Percentiles rank a stretch among this genome's conserved stretches.
phyloP scores from a whole-genome alignment of 2,113 vertebrate species.

The Bambusicola thoracicus region DNA sequence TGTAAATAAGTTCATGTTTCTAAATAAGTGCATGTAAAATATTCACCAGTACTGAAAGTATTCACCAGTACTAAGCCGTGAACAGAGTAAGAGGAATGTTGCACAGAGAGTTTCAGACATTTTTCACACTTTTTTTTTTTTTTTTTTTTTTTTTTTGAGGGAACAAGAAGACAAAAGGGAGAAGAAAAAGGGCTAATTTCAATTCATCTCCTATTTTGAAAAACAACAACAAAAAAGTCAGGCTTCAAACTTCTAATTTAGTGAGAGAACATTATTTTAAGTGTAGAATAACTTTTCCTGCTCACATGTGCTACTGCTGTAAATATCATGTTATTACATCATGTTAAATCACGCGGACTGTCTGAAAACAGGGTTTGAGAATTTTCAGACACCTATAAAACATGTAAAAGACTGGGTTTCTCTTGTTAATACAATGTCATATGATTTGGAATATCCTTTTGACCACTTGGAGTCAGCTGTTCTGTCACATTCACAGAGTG shows the following conservation, averaged over 20 bases:
- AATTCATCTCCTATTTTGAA: neutral
- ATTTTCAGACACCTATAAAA: too few species aligned
- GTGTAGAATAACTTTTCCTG: neutral
- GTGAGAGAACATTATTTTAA: neutral
- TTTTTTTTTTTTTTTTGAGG: neutral
- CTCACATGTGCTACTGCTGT: rapidly evolving
- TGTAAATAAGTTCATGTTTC: neutral
- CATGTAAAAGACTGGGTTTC: too few species aligned
- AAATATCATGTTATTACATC: too few species aligned
- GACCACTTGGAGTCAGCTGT: neutral
- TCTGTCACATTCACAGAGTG: neutral
- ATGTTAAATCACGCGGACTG: too few species aligned
- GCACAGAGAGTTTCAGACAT: neutral
- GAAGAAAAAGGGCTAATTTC: neutral
- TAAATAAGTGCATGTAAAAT: neutral
- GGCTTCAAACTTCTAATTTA: neutral
- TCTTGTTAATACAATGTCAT: neutral
- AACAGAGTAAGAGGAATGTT: neutral
- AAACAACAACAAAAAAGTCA: neutral
- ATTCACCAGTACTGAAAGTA: neutral
- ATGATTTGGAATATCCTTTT: neutral
- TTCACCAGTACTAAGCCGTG: neutral
- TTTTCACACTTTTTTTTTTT: neutral
- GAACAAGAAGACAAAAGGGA: neutral
- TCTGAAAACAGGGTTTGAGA: too few species aligned